Evolutionary conservation across 2,797 vertebrate genomes (phyloP), one percentile per base, ranked within the genome.

Genomic region (Anguilla anguilla): DNA sequence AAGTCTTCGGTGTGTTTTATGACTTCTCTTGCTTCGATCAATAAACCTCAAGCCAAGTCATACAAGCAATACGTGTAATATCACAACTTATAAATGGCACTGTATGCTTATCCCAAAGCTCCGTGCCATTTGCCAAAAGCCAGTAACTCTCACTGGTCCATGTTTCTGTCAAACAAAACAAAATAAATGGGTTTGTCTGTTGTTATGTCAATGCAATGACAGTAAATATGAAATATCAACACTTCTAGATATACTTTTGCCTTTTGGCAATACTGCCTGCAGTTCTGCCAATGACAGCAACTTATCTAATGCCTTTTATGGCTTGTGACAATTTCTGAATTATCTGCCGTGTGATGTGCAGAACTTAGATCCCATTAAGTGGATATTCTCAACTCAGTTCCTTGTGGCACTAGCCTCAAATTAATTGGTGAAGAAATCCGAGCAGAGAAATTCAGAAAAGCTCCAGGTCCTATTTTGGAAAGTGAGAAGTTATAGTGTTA

Each of bases 221-320:
- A 77, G 35, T 77, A 72, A 72, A 72, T 11, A 72, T 28, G n/a
- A 72, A 35, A 72, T 72, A 72, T 72, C 67, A 35, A 72, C 67
- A 72, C 67, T n/a, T 64, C 22, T 72, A 72, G 25, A 35, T 72
- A 7, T 31, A 31, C 61, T 64, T n/a, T 61, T 9, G 2, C 61
- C 19, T 72, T 72, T 28, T 11, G 10, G 9, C 6, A 77, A 77
- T 43, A 77, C 31, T 39, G 72, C 72, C 72, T 6, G 15, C 31
- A 39, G 3, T 77, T 15, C 72, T 43, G 22, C 31, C 17, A 39
- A 43, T 39, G 31, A 43, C 72, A 77, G 31, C 31, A 4, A 17
- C 31, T 77, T 19, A 10, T 5, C 22, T 67, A n/a, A 67, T 67
- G 25, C 6, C 0, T n/a, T 9, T 67, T 31, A 28, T 35, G n/a